Base-by-base conservation (phyloP, 1,140 invertebrate genomes). In the Branchinecta lynchi region DNA sequence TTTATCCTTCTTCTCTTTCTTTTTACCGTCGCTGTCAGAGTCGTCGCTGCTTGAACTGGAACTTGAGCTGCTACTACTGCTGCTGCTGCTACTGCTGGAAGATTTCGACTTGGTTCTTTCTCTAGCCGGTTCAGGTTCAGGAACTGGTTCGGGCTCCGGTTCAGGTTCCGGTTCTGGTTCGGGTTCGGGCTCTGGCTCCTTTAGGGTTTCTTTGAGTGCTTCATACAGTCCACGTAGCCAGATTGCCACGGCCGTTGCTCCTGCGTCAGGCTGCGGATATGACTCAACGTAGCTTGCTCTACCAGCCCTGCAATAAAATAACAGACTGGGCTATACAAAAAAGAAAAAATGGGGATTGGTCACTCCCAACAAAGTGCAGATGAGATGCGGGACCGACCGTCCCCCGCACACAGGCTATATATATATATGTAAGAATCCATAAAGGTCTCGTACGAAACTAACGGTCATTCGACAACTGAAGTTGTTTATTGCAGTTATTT, bases 241-340 rank as follows among this genome's bases (percentile, higher is more conserved):
- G 2, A 82, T 75, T 3, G 82, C 79, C 3, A 83, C 84, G 8
- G 81, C 87, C 72, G 81, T 83, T 9, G 87, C 87, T 69, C 87
- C 87, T 65, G 87, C 85, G 77, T 89, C 87, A 80, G 82, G 72
- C 43, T 45, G 43, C 5, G 68, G 60, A 45, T 65, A 44, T 3
- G 43, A 12, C 8, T 72, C 74, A 0, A 81, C 79, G 72, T 81
- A 82, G 71, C 79, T 79, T 9, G 81, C 80, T 21, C 81, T 69
- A 0, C 81, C 81, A 51, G 78, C 80, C 73, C 85, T 86, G 71
- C 15, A 79, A 78, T 60, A 68, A 32, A 32, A 32, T 3, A 32
- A 32, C 32, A 32, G 32, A 32, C 32, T 32, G 32, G n/a, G n/a
- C n/a, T n/a, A n/a, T 32, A 32, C 2, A 5, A 32, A 32, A 32